These are phyloP conservation scores for Siderastrea siderea DNA, from an alignment of 92 coral and sea anemone genomes.

Conservation along the genomic window DNA sequence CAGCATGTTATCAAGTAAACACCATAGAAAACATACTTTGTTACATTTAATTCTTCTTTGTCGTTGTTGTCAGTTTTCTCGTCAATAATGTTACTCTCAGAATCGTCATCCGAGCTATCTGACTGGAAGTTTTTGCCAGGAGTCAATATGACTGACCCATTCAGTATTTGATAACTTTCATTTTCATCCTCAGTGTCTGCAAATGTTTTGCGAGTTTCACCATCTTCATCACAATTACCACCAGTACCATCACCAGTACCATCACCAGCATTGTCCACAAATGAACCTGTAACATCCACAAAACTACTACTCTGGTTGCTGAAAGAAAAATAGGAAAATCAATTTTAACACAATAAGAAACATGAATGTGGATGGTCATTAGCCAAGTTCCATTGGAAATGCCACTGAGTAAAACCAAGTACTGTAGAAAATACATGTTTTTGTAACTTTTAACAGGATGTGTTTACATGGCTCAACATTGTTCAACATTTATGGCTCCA, in stretches of 20 bases:
- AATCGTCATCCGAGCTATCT: neutral
- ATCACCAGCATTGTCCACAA: neutral
- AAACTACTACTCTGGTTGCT: neutral
- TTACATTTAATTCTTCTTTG: neutral
- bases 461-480: too few species aligned
- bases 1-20: too few species aligned
- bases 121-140: conserved; percentile 15
- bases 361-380: neutral
- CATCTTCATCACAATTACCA: too few species aligned
- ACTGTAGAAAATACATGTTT: too few species aligned
- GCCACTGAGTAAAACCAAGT: too few species aligned
- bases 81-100: neutral
- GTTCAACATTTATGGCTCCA: too few species aligned
- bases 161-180: neutral
- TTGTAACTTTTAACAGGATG: too few species aligned
- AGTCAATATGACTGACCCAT: conserved; percentile 23
- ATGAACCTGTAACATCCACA: conserved; percentile 17
- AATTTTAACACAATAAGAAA: neutral
- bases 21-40: conserved; percentile 15
- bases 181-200: neutral
- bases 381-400: neutral
- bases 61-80: neutral
- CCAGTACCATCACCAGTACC: neutral
- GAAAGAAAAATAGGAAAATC: neutral
- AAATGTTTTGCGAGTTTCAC: neutral